Conservation (phyloP, 2,113 vertebrate species). For the Silurus asotus region DNA sequence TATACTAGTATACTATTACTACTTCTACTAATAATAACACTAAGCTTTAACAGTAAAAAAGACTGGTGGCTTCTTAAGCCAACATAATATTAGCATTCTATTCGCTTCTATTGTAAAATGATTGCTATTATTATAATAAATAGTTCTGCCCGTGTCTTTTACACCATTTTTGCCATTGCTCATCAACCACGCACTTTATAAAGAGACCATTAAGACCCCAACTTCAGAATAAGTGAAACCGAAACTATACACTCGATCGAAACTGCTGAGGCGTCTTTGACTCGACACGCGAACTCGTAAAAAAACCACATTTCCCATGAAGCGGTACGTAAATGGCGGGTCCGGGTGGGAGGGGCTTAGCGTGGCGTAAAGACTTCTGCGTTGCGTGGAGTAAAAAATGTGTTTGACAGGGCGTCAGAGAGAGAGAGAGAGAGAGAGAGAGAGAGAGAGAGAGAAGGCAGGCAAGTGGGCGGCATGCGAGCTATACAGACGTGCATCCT, state of each 20-base stretch:
- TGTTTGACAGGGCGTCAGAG: slow-evolving; percentile 65
- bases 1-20: no score
- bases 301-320: slow-evolving; percentile 69
- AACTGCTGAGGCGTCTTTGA: no score
- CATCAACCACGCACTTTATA: neutral
- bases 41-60: no score
- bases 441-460: neutral
- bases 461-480: slow-evolving; percentile 38
- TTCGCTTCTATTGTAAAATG: neutral
- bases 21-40: no score
- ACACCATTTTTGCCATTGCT: neutral
- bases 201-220: neutral
- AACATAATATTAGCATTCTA: neutral
- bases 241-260: neutral
- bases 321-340: slow-evolving; percentile 50
- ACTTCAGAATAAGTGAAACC: neutral
- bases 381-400: slow-evolving; percentile 59
- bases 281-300: neutral
- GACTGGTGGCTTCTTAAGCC: no score
- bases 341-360: slow-evolving; percentile 68
- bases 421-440: neutral
- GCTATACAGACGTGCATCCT: slow-evolving; percentile 41
- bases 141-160: neutral
- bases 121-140: neutral
- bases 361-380: slow-evolving; percentile 64